These are phyloP conservation scores for Hypocryptadius cinnamomeus DNA, from an alignment of 2,113 vertebrate species.

Conservation along the genomic window DNA sequence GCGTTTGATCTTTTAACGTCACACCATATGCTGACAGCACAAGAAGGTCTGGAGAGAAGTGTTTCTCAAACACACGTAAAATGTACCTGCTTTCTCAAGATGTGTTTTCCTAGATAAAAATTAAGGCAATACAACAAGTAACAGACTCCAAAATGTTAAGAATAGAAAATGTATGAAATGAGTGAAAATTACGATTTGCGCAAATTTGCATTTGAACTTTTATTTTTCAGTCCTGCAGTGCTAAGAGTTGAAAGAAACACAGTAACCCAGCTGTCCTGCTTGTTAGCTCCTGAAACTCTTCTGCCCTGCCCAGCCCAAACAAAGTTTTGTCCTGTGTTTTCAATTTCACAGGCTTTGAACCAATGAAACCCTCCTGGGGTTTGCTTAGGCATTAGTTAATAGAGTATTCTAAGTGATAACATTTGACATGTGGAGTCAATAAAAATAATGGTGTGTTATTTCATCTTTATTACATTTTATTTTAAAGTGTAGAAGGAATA, in stretches of 20 bases:
- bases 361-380: not conserved
- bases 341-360: not conserved
- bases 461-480: not conserved
- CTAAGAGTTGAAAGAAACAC: not conserved
- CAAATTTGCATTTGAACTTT: not conserved
- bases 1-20: slow-evolving; percentile 98
- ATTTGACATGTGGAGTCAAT: not conserved
- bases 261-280: not conserved
- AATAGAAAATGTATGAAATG: not conserved
- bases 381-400: not conserved
- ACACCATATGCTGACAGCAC: slow-evolving; percentile 97
- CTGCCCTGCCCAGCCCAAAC: not conserved
- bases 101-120: not conserved
- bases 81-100: not conserved
- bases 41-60: slow-evolving; percentile 82
- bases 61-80: not conserved
- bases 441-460: not conserved
- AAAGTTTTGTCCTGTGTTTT: not conserved
- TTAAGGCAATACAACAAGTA: not conserved
- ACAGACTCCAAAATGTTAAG: not conserved
- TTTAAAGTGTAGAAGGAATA: not conserved
- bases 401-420: not conserved
- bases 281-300: not conserved
- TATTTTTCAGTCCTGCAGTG: not conserved
- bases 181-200: accelerated